Conservation (phyloP, 1,140 invertebrate genomes). For the silkworm (Bombyx mori) region ASM3026992v2 NC_085107.1:2777001-2777500, state of each 20-base stretch:
- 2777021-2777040: not conserved
- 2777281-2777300: not conserved
- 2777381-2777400: too few species aligned
- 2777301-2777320: not conserved
- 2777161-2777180: slow-evolving; percentile 20
- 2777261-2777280: not conserved
- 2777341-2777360: not conserved
- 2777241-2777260: too few species aligned
- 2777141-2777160: slow-evolving; percentile 25
- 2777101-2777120: slow-evolving; percentile 6
- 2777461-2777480: too few species aligned
- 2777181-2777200: slow-evolving; percentile 27
- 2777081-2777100: too few species aligned
- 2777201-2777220: slow-evolving; percentile 19
- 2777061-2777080: slow-evolving; percentile 24
- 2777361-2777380: too few species aligned
- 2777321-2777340: not conserved
- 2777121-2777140: slow-evolving; percentile 28
- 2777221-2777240: too few species aligned
- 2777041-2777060: not conserved
- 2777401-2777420: too few species aligned
- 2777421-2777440: too few species aligned
- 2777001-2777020: not conserved
- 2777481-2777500: too few species aligned
- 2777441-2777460: too few species aligned